These are phyloP conservation scores for Lichenostomus cassidix DNA, from an alignment of 2,113 vertebrate species.

Conservation along the genomic window DNA sequence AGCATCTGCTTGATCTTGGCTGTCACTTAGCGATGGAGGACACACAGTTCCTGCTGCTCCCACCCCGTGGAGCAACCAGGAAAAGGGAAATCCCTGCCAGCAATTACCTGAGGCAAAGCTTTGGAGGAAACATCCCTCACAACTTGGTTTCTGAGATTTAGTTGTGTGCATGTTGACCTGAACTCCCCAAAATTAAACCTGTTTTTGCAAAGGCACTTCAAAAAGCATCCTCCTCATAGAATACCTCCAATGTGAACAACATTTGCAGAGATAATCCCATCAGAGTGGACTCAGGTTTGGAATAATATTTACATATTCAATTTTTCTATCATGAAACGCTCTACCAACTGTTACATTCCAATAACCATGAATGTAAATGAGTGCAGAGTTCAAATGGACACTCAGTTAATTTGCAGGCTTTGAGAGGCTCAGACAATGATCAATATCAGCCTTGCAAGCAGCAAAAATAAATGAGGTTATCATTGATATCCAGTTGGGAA, in stretches of 20 bases:
- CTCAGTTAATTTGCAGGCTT: slow-evolving; percentile 38
- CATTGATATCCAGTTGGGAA: neutral
- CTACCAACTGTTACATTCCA: slow-evolving; percentile 76
- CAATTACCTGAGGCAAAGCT: neutral
- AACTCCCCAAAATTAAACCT: neutral
- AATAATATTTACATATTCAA: slow-evolving; percentile 66
- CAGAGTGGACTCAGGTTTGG: slow-evolving; percentile 15
- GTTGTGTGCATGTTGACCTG: neutral
- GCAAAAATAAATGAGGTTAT: neutral
- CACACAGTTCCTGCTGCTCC: neutral
- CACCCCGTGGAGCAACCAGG: neutral
- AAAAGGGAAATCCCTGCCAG: slow-evolving; percentile 13
- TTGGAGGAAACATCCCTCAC: slow-evolving; percentile 21
- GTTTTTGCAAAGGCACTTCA: neutral
- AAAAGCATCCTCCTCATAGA: slow-evolving; percentile 36
- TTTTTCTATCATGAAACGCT: slow-evolving; percentile 69
- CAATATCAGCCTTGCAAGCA: neutral
- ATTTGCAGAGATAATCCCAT: slow-evolving; percentile 53
- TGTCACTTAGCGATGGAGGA: slow-evolving; percentile 50
- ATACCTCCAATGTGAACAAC: slow-evolving; percentile 1
- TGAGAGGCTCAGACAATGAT: neutral
- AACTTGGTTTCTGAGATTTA: neutral
- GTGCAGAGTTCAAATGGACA: slow-evolving; percentile 65
- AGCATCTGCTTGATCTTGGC: slow-evolving; percentile 57
- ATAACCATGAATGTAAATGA: slow-evolving; percentile 73